Evolutionary conservation across 2,888 invertebrate genomes (phyloP).

Genomic region (Ennomos erosarius): DNA sequence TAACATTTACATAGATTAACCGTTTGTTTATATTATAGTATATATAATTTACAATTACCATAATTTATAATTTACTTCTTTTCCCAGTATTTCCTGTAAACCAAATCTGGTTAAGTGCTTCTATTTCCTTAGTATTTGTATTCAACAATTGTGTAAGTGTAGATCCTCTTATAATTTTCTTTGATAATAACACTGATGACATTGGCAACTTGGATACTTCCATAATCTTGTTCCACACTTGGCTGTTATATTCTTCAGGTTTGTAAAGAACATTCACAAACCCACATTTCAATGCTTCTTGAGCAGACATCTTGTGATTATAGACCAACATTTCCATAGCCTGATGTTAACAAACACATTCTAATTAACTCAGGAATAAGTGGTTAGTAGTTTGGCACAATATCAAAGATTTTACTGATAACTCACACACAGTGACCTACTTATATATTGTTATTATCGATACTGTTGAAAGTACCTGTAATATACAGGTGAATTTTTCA

Average conservation of each 20-base stretch:
- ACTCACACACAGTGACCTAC: too few species aligned
- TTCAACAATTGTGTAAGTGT: conserved; percentile 86
- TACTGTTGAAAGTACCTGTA: too few species aligned
- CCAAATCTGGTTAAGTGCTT: conserved; percentile 87
- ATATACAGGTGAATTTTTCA: too few species aligned
- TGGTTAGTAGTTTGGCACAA: too few species aligned
- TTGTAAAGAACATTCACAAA: conserved; percentile 93
- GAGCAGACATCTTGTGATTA: conserved; percentile 91
- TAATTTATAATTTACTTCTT: conserved; percentile 34
- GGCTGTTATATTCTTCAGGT: conserved; percentile 83
- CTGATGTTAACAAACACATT: conserved; percentile 47
- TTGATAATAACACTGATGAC: conserved; percentile 87
- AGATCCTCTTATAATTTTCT: conserved; percentile 87
- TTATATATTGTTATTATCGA: too few species aligned
- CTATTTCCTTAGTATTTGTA: conserved; percentile 89
- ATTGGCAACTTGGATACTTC: conserved; percentile 83
- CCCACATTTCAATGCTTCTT: conserved; percentile 91
- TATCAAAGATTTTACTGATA: too few species aligned
- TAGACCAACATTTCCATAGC: conserved; percentile 87
- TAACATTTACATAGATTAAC: too few species aligned
- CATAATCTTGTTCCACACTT: conserved; percentile 85
- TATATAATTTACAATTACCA: too few species aligned
- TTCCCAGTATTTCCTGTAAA: conserved; percentile 77
- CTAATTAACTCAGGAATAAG: too few species aligned
- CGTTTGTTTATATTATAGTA: too few species aligned